Evolutionary conservation across 2,888 invertebrate species (phyloP), one percentile per base, ranked within the genome.

Genomic region (Volucella inanis): DNA sequence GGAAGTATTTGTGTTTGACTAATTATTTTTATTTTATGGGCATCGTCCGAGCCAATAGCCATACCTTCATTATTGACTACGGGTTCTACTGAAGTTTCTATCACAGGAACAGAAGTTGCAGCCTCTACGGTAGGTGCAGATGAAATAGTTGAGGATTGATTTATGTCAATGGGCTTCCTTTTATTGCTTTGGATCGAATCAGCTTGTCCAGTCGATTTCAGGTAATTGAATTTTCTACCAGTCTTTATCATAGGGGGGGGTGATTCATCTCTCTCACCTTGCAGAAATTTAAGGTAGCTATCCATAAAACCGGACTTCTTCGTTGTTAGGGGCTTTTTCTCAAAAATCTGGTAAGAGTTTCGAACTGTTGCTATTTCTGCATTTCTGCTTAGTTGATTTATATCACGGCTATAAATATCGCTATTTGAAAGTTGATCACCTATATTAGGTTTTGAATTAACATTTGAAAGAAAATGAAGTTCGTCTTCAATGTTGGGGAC

Each of bases 401-500:
- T 45, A 50, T 91, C 72, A 45, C 80, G 74, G 64, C 67, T 67
- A 76, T 70, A 84, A 54, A 15, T 18, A 14, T 15, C 49, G 11
- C 65, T 86, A 41, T 80, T 71, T 65, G 74, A 87, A 92, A 90
- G 92, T 92, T 91, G 93, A 89, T 91, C 18, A 31, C 71, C 39
- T 12, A 89, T 90, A 80, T 41, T 88, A 8, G 76, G 39, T 65
- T 91, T 90, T 11, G 89, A 88, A n/a, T 88, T 88, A 2, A 89
- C 88, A 79, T 89, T 90, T 89, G 95, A 94, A 92, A 97, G 93
- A 93, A 96, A 96, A 92, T 95, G 95, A 90, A 97, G 93, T 93
- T 97, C 97, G 93, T 97, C 96, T 92, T 97, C 97, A 91, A 97
- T 96, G 93, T 97, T 96, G 89, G 97, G 97, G 90, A 97, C 96